Percentiles rank a stretch among this genome's conserved stretches.
Conservation (phyloP, 2,888 invertebrate genomes). For the Dicycla oo region DNA sequence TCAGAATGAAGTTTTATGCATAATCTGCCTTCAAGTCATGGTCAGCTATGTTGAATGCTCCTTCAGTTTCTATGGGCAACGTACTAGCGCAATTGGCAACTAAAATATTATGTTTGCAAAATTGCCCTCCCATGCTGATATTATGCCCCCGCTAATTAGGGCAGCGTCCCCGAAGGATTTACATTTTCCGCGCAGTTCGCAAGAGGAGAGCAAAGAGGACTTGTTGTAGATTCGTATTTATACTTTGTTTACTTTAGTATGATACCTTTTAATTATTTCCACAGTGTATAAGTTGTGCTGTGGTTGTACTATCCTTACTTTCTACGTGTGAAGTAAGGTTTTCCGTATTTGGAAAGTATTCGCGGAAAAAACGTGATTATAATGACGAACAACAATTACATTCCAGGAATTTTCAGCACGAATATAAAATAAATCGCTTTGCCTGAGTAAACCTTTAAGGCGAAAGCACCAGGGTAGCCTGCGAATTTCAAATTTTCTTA, state of each 20-base stretch:
- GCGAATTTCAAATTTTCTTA: not conserved
- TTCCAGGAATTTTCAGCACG: no score
- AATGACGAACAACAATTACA: not conserved
- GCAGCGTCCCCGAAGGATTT: constrained; percentile 20
- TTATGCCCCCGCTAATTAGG: constrained; percentile 35
- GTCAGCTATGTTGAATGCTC: not conserved
- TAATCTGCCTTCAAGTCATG: not conserved
- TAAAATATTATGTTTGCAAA: constrained; percentile 8
- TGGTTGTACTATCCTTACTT: not conserved
- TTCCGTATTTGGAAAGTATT: not conserved
- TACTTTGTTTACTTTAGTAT: constrained; percentile 4
- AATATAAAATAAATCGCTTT: no score
- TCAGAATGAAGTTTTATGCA: constrained; percentile 3
- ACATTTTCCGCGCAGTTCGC: constrained; percentile 14
- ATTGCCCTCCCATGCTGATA: constrained; percentile 32
- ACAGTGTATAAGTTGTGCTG: not conserved
- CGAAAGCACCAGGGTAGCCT: no score
- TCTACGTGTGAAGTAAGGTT: not conserved
- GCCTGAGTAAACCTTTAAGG: no score
- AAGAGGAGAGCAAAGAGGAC: constrained; percentile 1
- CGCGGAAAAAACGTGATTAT: not conserved
- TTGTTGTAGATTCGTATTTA: constrained; percentile 13
- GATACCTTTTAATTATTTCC: constrained; percentile 3
- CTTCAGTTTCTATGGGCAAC: constrained; percentile 2
- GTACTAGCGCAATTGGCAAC: constrained; percentile 1